phyloP scores from a whole-genome alignment of 2,113 vertebrate genomes.

The Paradisaea rubra region DNA sequence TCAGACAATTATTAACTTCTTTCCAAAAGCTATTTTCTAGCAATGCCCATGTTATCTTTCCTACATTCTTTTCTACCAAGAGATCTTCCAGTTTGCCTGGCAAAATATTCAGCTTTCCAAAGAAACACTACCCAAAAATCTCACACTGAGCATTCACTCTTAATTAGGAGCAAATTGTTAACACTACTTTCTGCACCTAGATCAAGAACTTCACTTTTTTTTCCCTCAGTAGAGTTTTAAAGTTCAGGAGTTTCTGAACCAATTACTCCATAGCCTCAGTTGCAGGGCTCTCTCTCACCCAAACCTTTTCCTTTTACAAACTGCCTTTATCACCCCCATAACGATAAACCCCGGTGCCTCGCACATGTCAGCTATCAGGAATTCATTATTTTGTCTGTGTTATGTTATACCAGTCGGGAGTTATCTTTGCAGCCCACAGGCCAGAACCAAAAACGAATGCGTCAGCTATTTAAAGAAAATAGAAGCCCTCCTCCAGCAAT shows the following conservation, averaged over 20 bases:
- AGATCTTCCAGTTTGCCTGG: not conserved
- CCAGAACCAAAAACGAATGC: constrained; percentile 70
- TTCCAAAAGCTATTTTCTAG: not conserved
- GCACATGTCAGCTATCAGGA: constrained; percentile 80
- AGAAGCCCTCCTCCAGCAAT: constrained; percentile 63
- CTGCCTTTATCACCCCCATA: constrained; percentile 13
- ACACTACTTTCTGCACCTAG: not conserved
- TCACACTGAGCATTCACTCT: not conserved
- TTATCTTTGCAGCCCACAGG: constrained; percentile 74
- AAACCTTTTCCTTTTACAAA: constrained; percentile 31
- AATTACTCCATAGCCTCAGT: not conserved
- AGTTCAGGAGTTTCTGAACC: not conserved
- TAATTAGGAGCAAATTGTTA: not conserved
- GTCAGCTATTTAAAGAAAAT: constrained; percentile 81
- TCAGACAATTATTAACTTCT: not conserved
- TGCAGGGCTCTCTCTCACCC: constrained; percentile 2
- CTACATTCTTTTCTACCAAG: not conserved
- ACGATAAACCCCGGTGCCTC: constrained; percentile 44
- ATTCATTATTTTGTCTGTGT: constrained; percentile 81
- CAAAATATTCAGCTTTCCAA: not conserved
- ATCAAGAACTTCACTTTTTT: not conserved
- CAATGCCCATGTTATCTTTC: not conserved
- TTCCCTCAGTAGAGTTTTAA: not conserved
- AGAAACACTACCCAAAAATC: not conserved
- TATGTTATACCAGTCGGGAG: constrained; percentile 77